These are phyloP conservation scores for Pristionchus japonicus DNA, from an alignment of 2,888 invertebrate genomes.

Conservation along the genomic window DNA sequence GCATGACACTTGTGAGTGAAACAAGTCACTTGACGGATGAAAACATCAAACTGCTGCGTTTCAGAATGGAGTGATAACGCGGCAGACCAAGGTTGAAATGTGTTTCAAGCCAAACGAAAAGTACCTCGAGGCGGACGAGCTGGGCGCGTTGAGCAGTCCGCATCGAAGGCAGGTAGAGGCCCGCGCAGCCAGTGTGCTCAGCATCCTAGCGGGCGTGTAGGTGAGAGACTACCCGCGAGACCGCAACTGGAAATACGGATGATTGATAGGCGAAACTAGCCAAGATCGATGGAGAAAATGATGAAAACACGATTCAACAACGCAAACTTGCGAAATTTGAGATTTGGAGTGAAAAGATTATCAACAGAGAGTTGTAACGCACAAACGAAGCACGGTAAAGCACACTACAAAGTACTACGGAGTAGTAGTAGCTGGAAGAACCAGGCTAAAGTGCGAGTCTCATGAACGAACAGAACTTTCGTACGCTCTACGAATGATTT, in stretches of 20 bases:
- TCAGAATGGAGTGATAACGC: too few species aligned
- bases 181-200: slow-evolving; percentile 16
- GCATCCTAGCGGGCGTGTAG: not conserved
- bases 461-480: not conserved
- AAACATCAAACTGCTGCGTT: too few species aligned
- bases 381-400: not conserved
- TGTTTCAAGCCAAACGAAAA: not conserved
- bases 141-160: slow-evolving; percentile 15
- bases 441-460: too few species aligned
- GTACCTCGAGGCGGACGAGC: slow-evolving; percentile 34
- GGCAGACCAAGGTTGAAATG: too few species aligned
- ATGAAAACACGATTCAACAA: not conserved
- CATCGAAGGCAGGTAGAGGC: slow-evolving; percentile 27
- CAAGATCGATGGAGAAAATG: not conserved
- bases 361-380: not conserved
- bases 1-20: too few species aligned
- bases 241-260: not conserved
- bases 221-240: not conserved
- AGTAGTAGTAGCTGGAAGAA: not conserved
- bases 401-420: not conserved
- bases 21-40: too few species aligned
- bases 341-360: not conserved
- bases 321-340: not conserved
- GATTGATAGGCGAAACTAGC: not conserved
- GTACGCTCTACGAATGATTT: not conserved